A percentile compares a stretch with the other conserved stretches of the same genome.
These are phyloP conservation scores for Scaptomyza reducta DNA, from an alignment of 2,888 invertebrate genomes.

Conservation along the genomic window DNA sequence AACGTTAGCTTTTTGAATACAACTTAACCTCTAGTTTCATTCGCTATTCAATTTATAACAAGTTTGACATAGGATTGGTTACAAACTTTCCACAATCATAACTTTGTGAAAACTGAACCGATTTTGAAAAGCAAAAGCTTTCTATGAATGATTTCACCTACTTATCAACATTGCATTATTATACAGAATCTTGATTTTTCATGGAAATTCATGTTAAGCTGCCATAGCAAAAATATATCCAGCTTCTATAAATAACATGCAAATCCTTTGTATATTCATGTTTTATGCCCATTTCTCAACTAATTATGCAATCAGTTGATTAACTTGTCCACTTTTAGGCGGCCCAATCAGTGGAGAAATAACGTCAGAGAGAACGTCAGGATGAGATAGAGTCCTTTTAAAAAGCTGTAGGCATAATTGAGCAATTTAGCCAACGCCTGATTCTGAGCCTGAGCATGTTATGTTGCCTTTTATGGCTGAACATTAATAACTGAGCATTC, in stretches of 20 bases:
- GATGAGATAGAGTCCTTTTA: constrained; percentile 9
- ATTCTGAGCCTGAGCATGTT: background rate
- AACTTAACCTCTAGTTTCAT: no score
- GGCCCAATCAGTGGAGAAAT: background rate
- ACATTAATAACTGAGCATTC: constrained; percentile 59
- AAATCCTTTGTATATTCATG: constrained; percentile 2
- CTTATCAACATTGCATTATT: background rate
- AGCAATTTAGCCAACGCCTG: constrained; percentile 39
- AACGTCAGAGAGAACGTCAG: background rate
- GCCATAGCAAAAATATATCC: background rate
- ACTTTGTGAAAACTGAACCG: no score
- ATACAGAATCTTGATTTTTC: background rate
- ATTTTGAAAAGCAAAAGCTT: no score
- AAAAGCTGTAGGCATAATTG: constrained; percentile 42
- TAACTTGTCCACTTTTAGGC: background rate
- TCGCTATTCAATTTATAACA: no score
- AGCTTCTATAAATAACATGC: background rate
- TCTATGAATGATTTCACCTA: background rate
- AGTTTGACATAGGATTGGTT: no score
- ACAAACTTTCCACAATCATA: no score
- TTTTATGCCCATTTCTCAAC: background rate
- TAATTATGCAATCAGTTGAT: constrained; percentile 42
- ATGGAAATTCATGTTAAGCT: background rate
- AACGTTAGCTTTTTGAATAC: no score
- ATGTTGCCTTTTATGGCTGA: constrained; percentile 24